Percentiles rank a stretch among this genome's conserved stretches.
phyloP scores from a whole-genome alignment of 2,888 invertebrate species.

The Calameuta filiformis region DNA sequence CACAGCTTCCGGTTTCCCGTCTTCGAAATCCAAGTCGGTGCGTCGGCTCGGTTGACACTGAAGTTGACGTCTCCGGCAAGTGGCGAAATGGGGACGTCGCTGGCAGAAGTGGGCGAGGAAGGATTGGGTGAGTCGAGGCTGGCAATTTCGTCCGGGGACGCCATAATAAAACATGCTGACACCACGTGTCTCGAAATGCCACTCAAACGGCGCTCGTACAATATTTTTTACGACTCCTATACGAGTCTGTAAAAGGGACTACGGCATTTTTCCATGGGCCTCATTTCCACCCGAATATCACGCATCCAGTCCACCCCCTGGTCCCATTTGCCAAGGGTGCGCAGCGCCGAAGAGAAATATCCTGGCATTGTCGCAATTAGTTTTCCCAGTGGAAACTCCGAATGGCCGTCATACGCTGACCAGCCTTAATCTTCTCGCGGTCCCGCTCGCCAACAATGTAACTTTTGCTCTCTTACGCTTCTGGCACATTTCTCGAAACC shows the following conservation, averaged over 20 bases:
- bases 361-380: conserved; percentile 41
- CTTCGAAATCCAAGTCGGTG: too few relatives aligned
- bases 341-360: conserved; percentile 25
- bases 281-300: conserved; percentile 19
- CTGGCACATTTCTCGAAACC: too few relatives aligned
- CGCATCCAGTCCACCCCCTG: not conserved
- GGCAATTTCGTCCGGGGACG: conserved; percentile 12
- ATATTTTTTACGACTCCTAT: conserved; percentile 21
- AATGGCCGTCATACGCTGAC: conserved; percentile 29
- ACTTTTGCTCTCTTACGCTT: conserved; percentile 16
- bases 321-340: too few relatives aligned
- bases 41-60: too few relatives aligned
- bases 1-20: too few relatives aligned
- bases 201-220: conserved; percentile 20
- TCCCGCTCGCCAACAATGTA: conserved; percentile 6
- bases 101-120: too few relatives aligned
- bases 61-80: too few relatives aligned
- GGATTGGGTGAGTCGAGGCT: too few relatives aligned
- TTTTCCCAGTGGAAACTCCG: conserved; percentile 37
- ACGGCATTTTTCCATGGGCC: conserved; percentile 37
- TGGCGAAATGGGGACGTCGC: too few relatives aligned
- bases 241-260: conserved; percentile 16
- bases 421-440: not conserved
- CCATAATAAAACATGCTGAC: conserved; percentile 38
- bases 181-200: conserved; percentile 34